Conservation (phyloP, 2,113 vertebrate species). For the Clinocottus analis region DNA sequence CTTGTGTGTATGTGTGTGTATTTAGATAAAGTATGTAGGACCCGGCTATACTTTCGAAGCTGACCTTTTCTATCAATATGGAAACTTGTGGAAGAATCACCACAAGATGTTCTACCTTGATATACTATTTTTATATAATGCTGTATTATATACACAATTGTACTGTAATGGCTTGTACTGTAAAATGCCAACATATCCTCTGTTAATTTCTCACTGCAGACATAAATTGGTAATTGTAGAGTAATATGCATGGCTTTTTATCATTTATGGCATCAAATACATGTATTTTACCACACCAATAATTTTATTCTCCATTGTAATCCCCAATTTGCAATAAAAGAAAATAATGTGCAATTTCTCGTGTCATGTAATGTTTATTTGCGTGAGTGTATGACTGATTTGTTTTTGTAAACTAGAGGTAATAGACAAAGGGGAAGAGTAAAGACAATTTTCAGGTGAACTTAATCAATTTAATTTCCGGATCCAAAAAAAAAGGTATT, state of each 20-base stretch:
- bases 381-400: background rate
- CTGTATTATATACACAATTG: constrained; percentile 67
- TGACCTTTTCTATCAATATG: constrained; percentile 73
- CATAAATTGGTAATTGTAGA: constrained; percentile 48
- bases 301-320: constrained; percentile 66
- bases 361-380: constrained; percentile 48
- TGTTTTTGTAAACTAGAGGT: background rate
- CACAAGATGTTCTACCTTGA: constrained; percentile 49
- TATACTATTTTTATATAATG: constrained; percentile 80
- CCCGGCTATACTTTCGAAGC: constrained; percentile 71
- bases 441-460: background rate
- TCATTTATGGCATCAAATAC: constrained; percentile 45
- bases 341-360: constrained; percentile 12
- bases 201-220: constrained; percentile 65
- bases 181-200: constrained; percentile 61
- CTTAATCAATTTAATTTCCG: constrained; percentile 56
- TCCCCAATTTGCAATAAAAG: constrained; percentile 74
- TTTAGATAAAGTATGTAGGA: constrained; percentile 64
- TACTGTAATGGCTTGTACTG: constrained; percentile 71
- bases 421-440: background rate
- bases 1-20: constrained; percentile 62
- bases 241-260: constrained; percentile 73
- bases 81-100: constrained; percentile 54
- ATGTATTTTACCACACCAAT: constrained; percentile 58
- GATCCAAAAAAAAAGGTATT: constrained; percentile 54